Percentiles rank a stretch among this genome's conserved stretches.
These are phyloP conservation scores for Bothrops jararaca DNA, from an alignment of 2,113 vertebrate species.

Conservation along the genomic window DNA sequence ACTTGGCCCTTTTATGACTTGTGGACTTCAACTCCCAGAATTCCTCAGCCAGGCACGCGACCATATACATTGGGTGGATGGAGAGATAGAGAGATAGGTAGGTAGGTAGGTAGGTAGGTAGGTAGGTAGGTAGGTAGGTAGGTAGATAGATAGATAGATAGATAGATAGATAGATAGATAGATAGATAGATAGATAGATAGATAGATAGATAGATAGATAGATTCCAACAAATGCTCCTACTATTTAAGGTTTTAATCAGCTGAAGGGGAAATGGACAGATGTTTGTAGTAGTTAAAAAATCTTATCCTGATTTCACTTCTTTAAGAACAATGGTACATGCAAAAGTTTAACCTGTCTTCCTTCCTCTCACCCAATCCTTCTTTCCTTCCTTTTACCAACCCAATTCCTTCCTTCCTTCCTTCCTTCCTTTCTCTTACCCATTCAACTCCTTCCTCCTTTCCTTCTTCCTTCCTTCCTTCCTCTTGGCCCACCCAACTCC, in stretches of 20 bases:
- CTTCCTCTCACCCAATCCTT: background rate
- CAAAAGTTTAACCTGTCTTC: too few relatives aligned
- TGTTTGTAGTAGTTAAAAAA: background rate
- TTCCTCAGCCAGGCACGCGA: too few relatives aligned
- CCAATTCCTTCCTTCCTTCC: too few relatives aligned
- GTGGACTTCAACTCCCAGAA: too few relatives aligned
- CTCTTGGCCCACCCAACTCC: too few relatives aligned
- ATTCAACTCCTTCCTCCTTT: background rate
- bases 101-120: background rate
- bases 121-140: background rate
- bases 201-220: too few relatives aligned
- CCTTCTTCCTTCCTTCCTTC: background rate
- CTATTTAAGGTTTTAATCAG: background rate
- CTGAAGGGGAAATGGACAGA: background rate
- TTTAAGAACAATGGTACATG: background rate
- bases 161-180: background rate
- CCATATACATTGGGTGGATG: too few relatives aligned
- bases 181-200: too few relatives aligned
- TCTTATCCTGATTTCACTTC: background rate
- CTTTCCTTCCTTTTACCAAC: too few relatives aligned
- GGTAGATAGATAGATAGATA: background rate
- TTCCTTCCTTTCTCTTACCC: background rate
- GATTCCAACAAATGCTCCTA: background rate
- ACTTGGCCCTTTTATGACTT: too few relatives aligned
- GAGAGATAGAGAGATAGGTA: background rate